Evolutionary conservation across 2,113 vertebrate species (phyloP), one percentile per base, ranked within the genome.

Genomic region (Opisthocomus hoazin): DNA sequence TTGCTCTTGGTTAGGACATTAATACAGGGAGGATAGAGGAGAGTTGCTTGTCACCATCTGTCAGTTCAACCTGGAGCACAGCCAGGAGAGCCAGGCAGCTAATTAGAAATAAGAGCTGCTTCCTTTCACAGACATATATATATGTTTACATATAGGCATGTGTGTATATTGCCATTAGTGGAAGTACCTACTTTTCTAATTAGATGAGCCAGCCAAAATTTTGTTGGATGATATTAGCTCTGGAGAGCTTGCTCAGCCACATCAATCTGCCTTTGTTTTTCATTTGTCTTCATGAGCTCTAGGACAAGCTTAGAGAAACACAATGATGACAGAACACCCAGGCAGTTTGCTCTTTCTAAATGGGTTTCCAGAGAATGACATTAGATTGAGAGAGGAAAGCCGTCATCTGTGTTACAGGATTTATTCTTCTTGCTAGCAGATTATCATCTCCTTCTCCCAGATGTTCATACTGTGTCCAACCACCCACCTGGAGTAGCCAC

Each of bases 91-190:
- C 58, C 73, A 78, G 50, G 96, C 92, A 90, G 80, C 84, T 96
- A 95, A 96, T 96, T 95, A 95, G 85, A 77, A 95, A 39, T 34
- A 68, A 84, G 79, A 90, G 79, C 90, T 90, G 36, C 43, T 97
- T 93, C 88, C 82, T 94, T 74, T 93, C 76, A 54, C 39, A 75
- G 69, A 17, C 73, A 60, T 37, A 69, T 69, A 90, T 75, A 51
- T 75, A 27, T 63, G 76, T 74, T 92, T 96, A 75, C 89, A 84
- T 89, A 92, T 71, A 91, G 56, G 20, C 54, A 37, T 71, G 57
- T 39, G 75, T 77, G 68, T 81, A 51, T 48, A 51, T 64, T 75
- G 76, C 79, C 69, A 81, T 84, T 84, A 92, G 46, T 75, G 46
- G 30, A 86, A 88, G 32, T 12, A 64, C 65, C 76, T 81, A n/a